These are phyloP conservation scores for Cataglyphis hispanica DNA, from an alignment of 1,140 invertebrate genomes.

Conservation along the genomic window DNA sequence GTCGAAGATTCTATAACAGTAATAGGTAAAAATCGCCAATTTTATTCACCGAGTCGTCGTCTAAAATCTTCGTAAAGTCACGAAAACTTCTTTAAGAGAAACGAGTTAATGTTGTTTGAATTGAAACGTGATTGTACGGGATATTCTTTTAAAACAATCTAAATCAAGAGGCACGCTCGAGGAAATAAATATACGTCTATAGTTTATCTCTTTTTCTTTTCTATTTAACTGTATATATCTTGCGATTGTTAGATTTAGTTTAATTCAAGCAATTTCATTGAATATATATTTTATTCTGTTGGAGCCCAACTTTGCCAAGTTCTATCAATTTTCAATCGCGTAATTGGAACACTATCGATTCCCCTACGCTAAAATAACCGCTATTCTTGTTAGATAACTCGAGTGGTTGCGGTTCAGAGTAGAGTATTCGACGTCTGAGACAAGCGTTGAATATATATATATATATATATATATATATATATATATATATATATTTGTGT, in stretches of 20 bases:
- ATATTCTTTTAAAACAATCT: neutral
- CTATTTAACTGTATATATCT: too few relatives aligned
- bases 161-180: neutral
- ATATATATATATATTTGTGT: neutral
- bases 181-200: too few relatives aligned
- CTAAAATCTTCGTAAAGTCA: conserved; percentile 34
- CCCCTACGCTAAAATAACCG: conserved; percentile 14
- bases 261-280: neutral
- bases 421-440: conserved; percentile 32
- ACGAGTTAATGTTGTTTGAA: conserved; percentile 10
- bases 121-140: conserved; percentile 19
- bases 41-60: conserved; percentile 45
- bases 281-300: neutral
- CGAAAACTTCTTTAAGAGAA: conserved; percentile 22
- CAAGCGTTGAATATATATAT: neutral
- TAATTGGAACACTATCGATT: conserved; percentile 47
- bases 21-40: conserved; percentile 45
- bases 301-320: neutral
- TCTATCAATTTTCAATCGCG: conserved; percentile 11
- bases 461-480: neutral
- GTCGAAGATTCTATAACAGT: conserved; percentile 27
- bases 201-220: too few relatives aligned
- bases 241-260: conserved; percentile 2
- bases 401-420: neutral
- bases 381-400: conserved; percentile 33